These are phyloP conservation scores for Cassiopea andromeda DNA, from an alignment of 30 jellyfish, hydroid and myxozoan species.

Conservation along the genomic window DNA sequence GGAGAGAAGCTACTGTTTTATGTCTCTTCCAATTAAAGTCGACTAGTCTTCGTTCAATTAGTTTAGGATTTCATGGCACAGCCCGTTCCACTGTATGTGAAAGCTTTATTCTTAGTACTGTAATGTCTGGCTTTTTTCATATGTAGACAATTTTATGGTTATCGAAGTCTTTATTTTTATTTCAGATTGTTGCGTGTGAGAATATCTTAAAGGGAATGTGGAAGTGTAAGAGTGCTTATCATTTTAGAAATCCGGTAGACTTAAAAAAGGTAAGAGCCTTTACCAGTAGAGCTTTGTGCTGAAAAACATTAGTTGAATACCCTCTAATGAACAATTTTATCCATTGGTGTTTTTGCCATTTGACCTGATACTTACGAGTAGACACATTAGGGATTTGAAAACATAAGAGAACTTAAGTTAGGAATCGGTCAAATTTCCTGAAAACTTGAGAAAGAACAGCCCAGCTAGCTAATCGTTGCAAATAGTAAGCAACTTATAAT, in stretches of 20 bases:
- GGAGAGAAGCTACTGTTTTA: too few relatives aligned
- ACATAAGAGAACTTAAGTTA: background rate
- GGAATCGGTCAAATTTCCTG: background rate
- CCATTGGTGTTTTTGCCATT: background rate
- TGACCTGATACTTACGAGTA: background rate
- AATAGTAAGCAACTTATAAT: too few relatives aligned
- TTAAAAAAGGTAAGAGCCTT: slow-evolving; percentile 62
- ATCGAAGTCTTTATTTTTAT: background rate
- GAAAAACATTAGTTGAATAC: background rate
- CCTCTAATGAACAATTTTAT: background rate
- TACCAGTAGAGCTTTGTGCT: background rate
- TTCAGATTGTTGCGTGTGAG: slow-evolving; percentile 88
- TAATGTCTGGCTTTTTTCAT: too few relatives aligned
- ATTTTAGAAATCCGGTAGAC: slow-evolving; percentile 76
- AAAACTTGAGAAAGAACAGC: too few relatives aligned
- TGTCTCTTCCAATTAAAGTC: too few relatives aligned
- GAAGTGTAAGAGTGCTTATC: slow-evolving; percentile 66
- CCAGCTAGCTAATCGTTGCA: too few relatives aligned
- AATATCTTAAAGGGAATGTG: slow-evolving; percentile 76
- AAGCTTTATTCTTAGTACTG: too few relatives aligned
- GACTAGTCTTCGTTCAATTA: too few relatives aligned
- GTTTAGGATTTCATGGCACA: too few relatives aligned
- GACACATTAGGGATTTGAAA: background rate
- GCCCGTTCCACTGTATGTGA: too few relatives aligned
- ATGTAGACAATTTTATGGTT: background rate